These are phyloP conservation scores for Folsomia candida DNA, from an alignment of 2,888 invertebrate genomes.

Conservation along the genomic window DNA sequence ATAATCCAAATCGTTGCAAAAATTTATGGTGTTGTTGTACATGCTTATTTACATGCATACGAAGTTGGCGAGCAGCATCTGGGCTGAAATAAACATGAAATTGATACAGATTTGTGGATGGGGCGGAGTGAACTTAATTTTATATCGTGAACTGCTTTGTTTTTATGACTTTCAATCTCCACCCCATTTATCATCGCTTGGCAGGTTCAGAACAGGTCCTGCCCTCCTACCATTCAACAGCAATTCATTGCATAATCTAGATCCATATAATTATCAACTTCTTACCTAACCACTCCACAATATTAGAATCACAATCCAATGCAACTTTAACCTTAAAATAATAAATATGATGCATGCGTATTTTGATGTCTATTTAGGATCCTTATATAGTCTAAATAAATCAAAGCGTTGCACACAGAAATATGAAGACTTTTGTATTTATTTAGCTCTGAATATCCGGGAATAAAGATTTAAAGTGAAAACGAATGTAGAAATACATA, in stretches of 20 bases:
- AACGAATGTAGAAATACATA: too few relatives aligned
- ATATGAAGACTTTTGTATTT: too few relatives aligned
- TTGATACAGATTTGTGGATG: not conserved
- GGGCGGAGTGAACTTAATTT: conserved; percentile 10
- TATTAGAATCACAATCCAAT: too few relatives aligned
- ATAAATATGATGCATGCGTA: too few relatives aligned
- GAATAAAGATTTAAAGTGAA: too few relatives aligned
- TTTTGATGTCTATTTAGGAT: too few relatives aligned
- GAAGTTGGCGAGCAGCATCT: not conserved
- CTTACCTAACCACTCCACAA: not conserved
- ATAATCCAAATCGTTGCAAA: not conserved
- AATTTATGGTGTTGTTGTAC: not conserved
- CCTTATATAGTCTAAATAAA: too few relatives aligned
- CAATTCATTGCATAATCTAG: conserved; percentile 16
- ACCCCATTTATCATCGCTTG: conserved; percentile 17
- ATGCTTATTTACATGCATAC: not conserved
- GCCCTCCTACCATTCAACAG: conserved; percentile 14
- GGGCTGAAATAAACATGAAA: not conserved
- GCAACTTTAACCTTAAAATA: too few relatives aligned
- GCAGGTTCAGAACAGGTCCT: conserved; percentile 10
- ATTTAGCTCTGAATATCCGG: too few relatives aligned
- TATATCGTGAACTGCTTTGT: conserved; percentile 11
- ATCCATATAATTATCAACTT: conserved; percentile 19
- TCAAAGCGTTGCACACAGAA: too few relatives aligned
- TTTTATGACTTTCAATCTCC: conserved; percentile 16